Evolutionary conservation across 2,888 invertebrate genomes (phyloP), one percentile per base, ranked within the genome.

Genomic region (Caenorhabditis sulstoni): DNA sequence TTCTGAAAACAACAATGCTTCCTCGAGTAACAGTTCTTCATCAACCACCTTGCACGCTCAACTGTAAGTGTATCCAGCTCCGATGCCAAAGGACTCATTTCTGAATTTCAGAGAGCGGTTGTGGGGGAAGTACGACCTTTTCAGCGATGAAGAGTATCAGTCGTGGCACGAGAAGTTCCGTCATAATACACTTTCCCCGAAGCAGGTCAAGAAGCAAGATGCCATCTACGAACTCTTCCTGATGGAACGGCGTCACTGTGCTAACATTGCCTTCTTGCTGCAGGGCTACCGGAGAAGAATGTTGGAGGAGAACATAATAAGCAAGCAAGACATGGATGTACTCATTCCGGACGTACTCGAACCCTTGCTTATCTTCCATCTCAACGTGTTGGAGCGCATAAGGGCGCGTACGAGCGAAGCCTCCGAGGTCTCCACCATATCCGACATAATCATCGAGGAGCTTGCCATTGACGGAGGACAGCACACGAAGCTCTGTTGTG

Each of bases 341-440:
- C 70, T 85, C 53, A 79, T 85, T n/a, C 89, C 88, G 3, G 89
- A 88, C 58, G 89, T 89, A 20, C 82, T 89, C 29, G 89, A 89
- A 67, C 80, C 86, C 8, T 82, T 89, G 57, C 83, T 89, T 18
- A 81, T 85, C 29, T 89, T 89, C 68, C 89, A 89, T 66, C 62
- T 87, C n/a, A 77, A 83, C 18, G 74, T 89, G 0, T 79, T 88
- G n/a, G 86, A 86, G 16, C 67, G 83, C n/a, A 65, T 89, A 16
- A 79, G 81, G 14, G 81, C 79, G 23, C 74, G 88, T 12, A 81
- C 82, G 18, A 45, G 64, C 44, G 81, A 82, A 47, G 74, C 64
- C 23, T 62, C 71, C n/a, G 74, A 86, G 39, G 86, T 89, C 14
- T 74, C 71, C 4, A 88, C 86, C 2, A 86, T 89, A 55, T 81